Evolutionary conservation across 2,888 invertebrate species (phyloP), one percentile per base, ranked within the genome.

Genomic region (Galerucella pusilla): DNA sequence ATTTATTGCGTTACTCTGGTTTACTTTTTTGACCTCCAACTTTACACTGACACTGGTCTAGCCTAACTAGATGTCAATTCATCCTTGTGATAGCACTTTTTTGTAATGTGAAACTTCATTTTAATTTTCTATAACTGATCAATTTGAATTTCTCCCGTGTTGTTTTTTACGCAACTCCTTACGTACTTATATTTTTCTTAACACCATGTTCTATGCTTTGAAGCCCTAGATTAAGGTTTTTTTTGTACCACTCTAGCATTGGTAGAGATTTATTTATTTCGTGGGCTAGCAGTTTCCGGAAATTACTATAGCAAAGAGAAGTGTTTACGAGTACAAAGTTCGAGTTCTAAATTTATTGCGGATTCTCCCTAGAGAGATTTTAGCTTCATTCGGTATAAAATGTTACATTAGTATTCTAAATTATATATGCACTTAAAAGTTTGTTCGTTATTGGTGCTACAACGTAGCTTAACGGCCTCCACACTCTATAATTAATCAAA

Each of bases 251-350:
- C 70, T 25, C 35, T 35, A 64, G 54, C n/a, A 70, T 70, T 28
- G 20, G 52, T 20, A 6, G 12, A 45, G 63, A 52, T 71, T 71
- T 64, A 63, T 71, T 63, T 54, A 59, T 60, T 61, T 68, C 64
- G 65, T 65, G 73, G 49, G 74, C 60, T 57, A 54, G 68, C 73
- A 68, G 71, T 75, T 77, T 64, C 71, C 64, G 52, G 46, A 45
- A 77, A 63, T 75, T 77, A 81, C 79, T 78, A 77, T 77, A 71
- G 71, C 74, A 73, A 74, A 73, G 70, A 74, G 71, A 77, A 76
- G 75, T 81, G 79, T 81, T 81, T 79, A 80, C 77, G 80, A 80
- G 79, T 79, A 70, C 68, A 73, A 81, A 80, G 78, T 81, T 81
- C 75, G 73, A 72, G 76, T 74, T 59, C 67, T 49, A 73, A 77